phyloP scores from a whole-genome alignment of 2,888 invertebrate genomes.

The Microplitis manilae region DNA sequence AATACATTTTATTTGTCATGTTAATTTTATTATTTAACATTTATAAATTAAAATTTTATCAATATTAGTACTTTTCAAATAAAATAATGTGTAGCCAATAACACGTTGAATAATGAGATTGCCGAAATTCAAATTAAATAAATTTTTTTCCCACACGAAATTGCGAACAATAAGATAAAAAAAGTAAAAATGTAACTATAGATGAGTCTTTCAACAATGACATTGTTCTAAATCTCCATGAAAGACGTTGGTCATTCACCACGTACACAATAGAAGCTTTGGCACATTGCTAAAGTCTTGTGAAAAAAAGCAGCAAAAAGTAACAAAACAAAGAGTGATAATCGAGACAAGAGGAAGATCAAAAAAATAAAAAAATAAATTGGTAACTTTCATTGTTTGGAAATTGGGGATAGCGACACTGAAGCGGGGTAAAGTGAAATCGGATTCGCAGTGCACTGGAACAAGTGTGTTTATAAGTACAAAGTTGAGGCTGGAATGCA shows the following conservation, averaged over 20 bases:
- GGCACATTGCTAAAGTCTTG: constrained; percentile 27
- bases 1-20: not conserved
- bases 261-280: constrained; percentile 33
- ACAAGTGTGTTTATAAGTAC: not conserved
- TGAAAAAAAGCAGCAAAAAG: not conserved
- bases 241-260: constrained; percentile 26
- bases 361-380: constrained; percentile 25
- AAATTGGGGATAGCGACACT: constrained; percentile 41
- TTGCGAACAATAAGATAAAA: not conserved
- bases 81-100: not conserved
- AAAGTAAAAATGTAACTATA: not conserved
- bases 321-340: constrained; percentile 9
- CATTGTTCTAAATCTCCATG: constrained; percentile 18
- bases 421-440: constrained; percentile 61
- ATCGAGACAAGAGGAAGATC: constrained; percentile 15
- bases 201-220: not conserved
- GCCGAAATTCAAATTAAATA: not conserved
- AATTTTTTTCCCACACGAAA: not conserved
- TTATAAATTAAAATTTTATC: too few species aligned
- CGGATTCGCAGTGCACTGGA: constrained; percentile 62
- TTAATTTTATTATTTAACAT: not conserved
- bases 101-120: not conserved
- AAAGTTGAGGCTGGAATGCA: not conserved
- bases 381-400: constrained; percentile 38
- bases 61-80: too few species aligned